Percentiles rank a stretch among this genome's conserved stretches.
These are phyloP conservation scores for Simalia tracyae DNA, from an alignment of 2,797 vertebrate genomes.

Conservation along the genomic window DNA sequence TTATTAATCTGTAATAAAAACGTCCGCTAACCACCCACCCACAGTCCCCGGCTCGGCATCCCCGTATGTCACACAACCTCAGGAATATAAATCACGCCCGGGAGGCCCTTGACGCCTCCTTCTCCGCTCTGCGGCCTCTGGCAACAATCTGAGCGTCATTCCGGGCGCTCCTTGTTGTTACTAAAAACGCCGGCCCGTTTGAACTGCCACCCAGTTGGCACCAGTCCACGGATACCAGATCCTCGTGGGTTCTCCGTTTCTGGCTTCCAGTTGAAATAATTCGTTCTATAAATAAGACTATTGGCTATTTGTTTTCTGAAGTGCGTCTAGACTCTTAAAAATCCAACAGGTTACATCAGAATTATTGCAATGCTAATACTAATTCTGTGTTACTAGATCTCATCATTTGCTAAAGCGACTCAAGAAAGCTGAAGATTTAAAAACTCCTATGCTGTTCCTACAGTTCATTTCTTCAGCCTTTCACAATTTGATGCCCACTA, in stretches of 20 bases:
- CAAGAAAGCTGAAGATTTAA: neutral
- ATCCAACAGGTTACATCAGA: neutral
- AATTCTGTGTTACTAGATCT: neutral
- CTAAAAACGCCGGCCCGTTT: conserved; percentile 59
- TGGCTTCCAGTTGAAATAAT: neutral
- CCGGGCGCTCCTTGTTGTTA: conserved; percentile 65
- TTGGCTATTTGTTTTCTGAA: neutral
- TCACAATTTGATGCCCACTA: neutral
- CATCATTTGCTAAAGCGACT: neutral
- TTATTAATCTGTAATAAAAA: conserved; percentile 83
- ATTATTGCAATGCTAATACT: neutral
- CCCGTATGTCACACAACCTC: neutral
- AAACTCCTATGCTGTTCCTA: neutral
- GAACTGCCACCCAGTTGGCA: conserved; percentile 44
- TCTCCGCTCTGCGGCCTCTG: conserved; percentile 68
- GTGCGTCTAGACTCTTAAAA: neutral
- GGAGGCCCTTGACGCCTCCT: conserved; percentile 49
- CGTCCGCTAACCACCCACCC: conserved; percentile 77
- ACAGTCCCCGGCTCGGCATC: conserved; percentile 71
- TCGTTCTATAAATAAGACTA: neutral
- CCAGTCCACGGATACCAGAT: conserved; percentile 29
- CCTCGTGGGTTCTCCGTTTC: neutral
- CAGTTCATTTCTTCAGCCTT: neutral
- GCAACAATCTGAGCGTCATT: conserved; percentile 60
- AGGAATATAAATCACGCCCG: conserved; percentile 4